Evolutionary conservation across 2,113 vertebrate genomes (phyloP), one percentile per base, ranked within the genome.

Genomic region (Asarcornis scutulata): DNA sequence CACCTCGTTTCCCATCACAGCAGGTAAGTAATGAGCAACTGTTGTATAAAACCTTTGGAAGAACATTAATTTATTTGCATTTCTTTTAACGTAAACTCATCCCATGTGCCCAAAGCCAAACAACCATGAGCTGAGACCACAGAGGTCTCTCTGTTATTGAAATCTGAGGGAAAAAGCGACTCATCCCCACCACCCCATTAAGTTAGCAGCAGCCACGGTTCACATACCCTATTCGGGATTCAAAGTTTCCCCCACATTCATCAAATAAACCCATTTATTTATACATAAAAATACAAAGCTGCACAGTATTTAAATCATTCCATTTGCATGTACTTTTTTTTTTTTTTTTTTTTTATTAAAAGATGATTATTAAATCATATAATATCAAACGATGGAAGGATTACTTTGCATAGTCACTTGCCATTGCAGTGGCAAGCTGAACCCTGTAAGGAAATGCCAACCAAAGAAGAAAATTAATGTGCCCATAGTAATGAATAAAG

Each of bases 381-480:
- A 53, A 21, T 0, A 0, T 23, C 62, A 63, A 42, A 27, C 12
- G 67, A 88, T 0, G 0, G 60, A 25, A 71, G 38, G 36, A 67
- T 11, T 12, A 26, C 63, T 83, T 36, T 46, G 38, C 58, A 9
- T 32, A 46, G 44, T 32, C 64, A 59, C 23, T 42, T 27, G 31
- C 53, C 48, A 68, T 3, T 53, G 29, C 63, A 83, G 73, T 1
- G 1, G 22, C 38, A 94, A 89, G 48, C 18, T 72, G 60, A 84
- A 64, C 48, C 42, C 67, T 6, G 5, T 23, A 48, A 29, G 38
- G 20, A 71, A 77, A 74, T 3, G 3, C 27, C 71, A 72, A 52
- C 29, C 21, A 5, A 62, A 38, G 22, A 88, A 72, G 46, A 31
- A 95, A 91, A 67, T 7, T 64, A 26, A 52, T 40, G 13, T 53